These are phyloP conservation scores for Buathra laborator DNA, from an alignment of 2,888 invertebrate genomes.

Conservation along the genomic window DNA sequence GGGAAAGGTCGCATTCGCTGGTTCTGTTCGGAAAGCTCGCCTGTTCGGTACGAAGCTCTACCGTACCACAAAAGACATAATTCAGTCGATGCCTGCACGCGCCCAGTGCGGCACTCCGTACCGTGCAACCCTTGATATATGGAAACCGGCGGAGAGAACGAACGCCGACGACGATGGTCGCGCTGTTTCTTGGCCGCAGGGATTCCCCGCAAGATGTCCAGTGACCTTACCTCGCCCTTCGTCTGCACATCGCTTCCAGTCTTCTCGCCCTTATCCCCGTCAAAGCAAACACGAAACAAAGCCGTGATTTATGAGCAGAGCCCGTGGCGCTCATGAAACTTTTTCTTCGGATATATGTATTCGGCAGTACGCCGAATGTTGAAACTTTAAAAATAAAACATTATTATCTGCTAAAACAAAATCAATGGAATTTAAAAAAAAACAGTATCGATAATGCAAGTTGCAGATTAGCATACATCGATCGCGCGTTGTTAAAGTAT, in stretches of 20 bases:
- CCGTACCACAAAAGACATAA: constrained; percentile 64
- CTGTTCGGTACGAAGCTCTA: constrained; percentile 24
- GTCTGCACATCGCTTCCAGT: constrained; percentile 53
- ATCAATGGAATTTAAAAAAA: background rate
- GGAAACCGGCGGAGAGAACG: constrained; percentile 58
- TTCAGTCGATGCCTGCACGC: constrained; percentile 63
- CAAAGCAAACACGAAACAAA: constrained; percentile 72
- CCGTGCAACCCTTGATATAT: constrained; percentile 67
- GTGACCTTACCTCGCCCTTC: constrained; percentile 18
- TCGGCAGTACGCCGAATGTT: background rate
- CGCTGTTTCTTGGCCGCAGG: constrained; percentile 57
- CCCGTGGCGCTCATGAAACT: constrained; percentile 17
- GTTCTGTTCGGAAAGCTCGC: constrained; percentile 25
- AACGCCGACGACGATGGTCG: constrained; percentile 56
- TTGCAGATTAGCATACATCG: background rate
- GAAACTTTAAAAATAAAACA: background rate
- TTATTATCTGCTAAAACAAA: background rate
- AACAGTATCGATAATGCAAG: background rate
- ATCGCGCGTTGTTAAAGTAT: background rate
- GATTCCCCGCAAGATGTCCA: constrained; percentile 65
- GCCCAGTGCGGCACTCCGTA: constrained; percentile 30
- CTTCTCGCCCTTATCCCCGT: constrained; percentile 30
- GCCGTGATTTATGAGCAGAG: constrained; percentile 69
- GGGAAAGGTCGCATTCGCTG: constrained; percentile 37
- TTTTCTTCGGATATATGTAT: constrained; percentile 49